Evolutionary conservation across 2,113 vertebrate genomes (phyloP).

Genomic region (Promerops cafer): DNA sequence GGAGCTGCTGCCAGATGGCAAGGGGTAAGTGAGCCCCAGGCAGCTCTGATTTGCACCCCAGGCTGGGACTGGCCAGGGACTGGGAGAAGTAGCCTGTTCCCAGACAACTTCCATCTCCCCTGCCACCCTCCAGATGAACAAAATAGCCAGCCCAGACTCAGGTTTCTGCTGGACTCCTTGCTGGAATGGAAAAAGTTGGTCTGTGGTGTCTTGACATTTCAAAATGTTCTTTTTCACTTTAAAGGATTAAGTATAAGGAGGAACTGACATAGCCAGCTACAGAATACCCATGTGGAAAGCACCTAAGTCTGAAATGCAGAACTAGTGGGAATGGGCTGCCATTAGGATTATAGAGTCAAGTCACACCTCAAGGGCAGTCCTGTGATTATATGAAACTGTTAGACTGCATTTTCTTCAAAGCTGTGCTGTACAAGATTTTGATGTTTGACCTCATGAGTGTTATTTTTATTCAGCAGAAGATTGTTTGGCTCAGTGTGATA

Average conservation of each 20-base stretch:
- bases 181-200: neutral
- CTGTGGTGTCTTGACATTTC: neutral
- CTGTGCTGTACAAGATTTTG: neutral
- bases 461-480: slow-evolving; percentile 69
- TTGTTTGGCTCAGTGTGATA: slow-evolving; percentile 79
- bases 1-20: neutral
- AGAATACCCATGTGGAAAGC: neutral
- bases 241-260: neutral
- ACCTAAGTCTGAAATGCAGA: neutral
- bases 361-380: neutral
- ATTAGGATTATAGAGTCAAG: neutral
- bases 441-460: neutral
- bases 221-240: neutral
- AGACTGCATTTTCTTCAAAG: neutral
- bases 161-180: neutral
- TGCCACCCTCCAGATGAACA: neutral
- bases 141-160: neutral
- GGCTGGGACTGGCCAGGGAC: neutral
- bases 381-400: neutral
- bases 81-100: neutral
- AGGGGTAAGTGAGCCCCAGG: neutral
- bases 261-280: neutral
- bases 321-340: neutral
- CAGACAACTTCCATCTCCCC: neutral
- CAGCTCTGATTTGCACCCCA: neutral